Evolutionary conservation across 1,140 invertebrate species (phyloP), one percentile per base, ranked within the genome.

Genomic region (Drosophila kepulauana): DNA sequence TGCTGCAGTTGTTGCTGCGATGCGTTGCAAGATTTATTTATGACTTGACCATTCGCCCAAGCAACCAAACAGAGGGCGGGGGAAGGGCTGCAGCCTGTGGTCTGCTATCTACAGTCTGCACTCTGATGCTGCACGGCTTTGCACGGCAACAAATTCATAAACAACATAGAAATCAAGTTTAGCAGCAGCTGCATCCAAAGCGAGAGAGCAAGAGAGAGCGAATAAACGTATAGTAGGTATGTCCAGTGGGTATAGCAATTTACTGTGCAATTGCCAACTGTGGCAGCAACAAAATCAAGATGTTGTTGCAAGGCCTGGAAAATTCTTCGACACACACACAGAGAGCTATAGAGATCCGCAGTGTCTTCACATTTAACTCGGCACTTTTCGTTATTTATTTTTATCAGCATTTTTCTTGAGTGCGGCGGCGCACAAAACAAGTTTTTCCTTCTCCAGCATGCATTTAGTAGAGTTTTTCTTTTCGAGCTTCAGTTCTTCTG

Each of bases 81-180:
- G 43, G 48, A 51, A 54, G 15, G 11, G 51, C 51, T 16, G n/a
- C 5, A 54, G 15, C 16, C 28, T 33, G 25, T 54, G 54, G 54
- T 54, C 51, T 28, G 30, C 30, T 59, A 59, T 63, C 33, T 38
- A 10, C 35, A 33, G 54, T 52, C 49, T 25, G 28, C 28, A 63
- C 59, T 58, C 41, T 49, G 52, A 51, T 56, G 62, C 56, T 71
- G 81, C 58, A 56, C 62, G 68, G 68, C 58, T 56, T 61, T 46
- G 20, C 20, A 25, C 20, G 56, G 45, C 75, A 43, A 38, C 43
- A 80, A 74, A 84, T 70, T 66, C 74, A 85, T 74, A 78, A 81
- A 75, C 79, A 82, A 79, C 67, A 70, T 75, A 70, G 54, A 77
- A 87, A 87, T 87, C 82, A 87, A 82, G 82, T 87, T 82, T 82